Evolutionary conservation across 2,113 vertebrate species (phyloP).

Genomic region (Brienomyrus brachyistius): DNA sequence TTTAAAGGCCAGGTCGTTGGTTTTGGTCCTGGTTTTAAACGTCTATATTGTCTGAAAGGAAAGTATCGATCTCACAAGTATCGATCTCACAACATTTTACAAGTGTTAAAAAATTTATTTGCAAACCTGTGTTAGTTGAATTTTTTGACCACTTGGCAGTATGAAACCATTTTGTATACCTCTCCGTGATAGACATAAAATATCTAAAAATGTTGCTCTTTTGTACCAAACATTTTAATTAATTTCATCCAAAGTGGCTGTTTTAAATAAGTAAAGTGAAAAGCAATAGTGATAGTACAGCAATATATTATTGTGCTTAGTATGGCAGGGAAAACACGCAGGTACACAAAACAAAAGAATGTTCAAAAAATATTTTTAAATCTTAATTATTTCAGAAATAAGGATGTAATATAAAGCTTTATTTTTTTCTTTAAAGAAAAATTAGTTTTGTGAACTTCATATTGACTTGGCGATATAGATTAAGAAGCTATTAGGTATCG

Average conservation of each 20-base stretch:
- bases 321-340: not conserved
- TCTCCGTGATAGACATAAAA: not conserved
- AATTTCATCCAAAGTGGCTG: not conserved
- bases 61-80: not conserved
- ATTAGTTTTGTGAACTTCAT: not conserved
- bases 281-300: not conserved
- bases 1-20: not conserved
- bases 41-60: not conserved
- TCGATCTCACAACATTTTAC: not conserved
- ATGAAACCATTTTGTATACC: not conserved
- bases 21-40: not conserved
- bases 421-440: not conserved
- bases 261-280: not conserved
- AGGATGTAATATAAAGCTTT: not conserved
- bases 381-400: not conserved
- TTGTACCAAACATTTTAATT: not conserved
- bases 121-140: not conserved
- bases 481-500: not conserved
- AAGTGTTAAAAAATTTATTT: not conserved
- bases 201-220: not conserved
- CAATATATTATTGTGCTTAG: not conserved
- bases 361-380: not conserved
- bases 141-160: not conserved
- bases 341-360: not conserved
- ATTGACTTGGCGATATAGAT: not conserved